Conservation (phyloP, 2,888 invertebrate genomes). For the Tipula unca region DNA sequence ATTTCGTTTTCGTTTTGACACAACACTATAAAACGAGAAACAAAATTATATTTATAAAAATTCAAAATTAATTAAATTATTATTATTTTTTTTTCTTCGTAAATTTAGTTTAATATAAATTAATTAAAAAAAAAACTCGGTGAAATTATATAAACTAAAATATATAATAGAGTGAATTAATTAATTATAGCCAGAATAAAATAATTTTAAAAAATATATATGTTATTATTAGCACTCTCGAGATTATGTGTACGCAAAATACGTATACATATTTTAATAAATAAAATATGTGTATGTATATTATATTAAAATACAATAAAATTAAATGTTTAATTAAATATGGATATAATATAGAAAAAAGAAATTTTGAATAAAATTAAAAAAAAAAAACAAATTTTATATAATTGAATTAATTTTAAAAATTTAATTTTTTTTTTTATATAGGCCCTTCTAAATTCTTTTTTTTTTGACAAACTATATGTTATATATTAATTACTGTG, state of each 20-base stretch:
- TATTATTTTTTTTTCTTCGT: background rate
- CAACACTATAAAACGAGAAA: background rate
- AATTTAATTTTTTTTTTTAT: background rate
- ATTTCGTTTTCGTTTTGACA: background rate
- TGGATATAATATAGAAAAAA: background rate
- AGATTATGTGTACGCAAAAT: background rate
- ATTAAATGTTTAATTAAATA: background rate
- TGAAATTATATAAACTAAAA: background rate
- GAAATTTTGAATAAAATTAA: background rate
- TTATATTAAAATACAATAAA: background rate
- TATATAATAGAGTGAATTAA: slow-evolving; percentile 8
- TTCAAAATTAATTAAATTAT: slow-evolving; percentile 14
- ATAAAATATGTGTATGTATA: background rate
- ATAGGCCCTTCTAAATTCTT: slow-evolving; percentile 9
- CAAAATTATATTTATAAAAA: slow-evolving; percentile 14
- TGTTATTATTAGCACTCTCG: background rate
- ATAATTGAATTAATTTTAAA: slow-evolving; percentile 10
- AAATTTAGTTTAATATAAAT: background rate
- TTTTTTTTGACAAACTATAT: background rate
- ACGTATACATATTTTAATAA: background rate
- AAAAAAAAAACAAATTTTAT: background rate
- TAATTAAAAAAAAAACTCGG: background rate
- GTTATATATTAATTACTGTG: background rate
- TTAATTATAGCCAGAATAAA: slow-evolving; percentile 8
- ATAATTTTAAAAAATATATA: background rate